phyloP scores from a whole-genome alignment of 2,113 vertebrate genomes.

The Hucho hucho region DNA sequence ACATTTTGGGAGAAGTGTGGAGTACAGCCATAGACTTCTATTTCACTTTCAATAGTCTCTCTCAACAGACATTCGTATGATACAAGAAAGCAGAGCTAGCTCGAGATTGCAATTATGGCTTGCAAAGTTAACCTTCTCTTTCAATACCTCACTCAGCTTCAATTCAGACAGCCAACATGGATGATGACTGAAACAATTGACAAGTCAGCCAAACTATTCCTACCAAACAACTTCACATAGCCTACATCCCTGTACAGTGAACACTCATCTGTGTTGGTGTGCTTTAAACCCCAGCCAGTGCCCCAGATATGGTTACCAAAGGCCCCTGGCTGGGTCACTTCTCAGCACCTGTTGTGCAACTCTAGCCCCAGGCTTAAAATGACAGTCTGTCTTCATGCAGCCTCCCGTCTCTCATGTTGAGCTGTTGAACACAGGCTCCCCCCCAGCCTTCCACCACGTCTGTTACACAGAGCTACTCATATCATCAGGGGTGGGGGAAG shows the following conservation, averaged over 20 bases:
- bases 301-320: conserved; percentile 40
- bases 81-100: no score
- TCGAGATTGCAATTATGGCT: no score
- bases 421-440: not conserved
- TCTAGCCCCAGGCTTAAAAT: conserved; percentile 19
- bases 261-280: conserved; percentile 19
- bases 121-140: no score
- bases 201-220: not conserved
- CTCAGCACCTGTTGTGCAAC: conserved; percentile 51
- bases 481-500: not conserved
- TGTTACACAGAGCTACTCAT: not conserved
- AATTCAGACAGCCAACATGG: not conserved
- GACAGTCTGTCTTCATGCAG: not conserved
- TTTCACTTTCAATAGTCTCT: conserved; percentile 14
- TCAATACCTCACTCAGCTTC: not conserved
- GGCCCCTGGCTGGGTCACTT: conserved; percentile 28
- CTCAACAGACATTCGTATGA: no score
- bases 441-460: not conserved
- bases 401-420: conserved; percentile 10
- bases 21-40: no score
- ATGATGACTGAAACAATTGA: not conserved
- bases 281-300: conserved; percentile 22
- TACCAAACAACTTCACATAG: not conserved
- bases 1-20: no score
- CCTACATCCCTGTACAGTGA: not conserved